Conservation (phyloP, 2,113 vertebrate genomes). For the Suncus etruscus region DNA sequence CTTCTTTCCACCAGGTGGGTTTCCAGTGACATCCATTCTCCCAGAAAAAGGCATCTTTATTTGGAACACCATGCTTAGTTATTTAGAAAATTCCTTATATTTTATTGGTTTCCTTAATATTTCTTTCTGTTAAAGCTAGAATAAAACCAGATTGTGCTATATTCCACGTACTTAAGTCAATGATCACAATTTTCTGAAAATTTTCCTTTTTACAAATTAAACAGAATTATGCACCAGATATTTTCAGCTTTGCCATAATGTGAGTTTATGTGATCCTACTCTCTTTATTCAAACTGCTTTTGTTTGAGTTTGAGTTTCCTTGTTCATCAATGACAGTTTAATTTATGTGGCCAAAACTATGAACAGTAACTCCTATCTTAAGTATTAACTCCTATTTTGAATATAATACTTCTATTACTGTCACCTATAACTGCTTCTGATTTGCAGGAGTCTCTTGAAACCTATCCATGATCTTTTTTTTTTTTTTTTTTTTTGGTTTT, state of each 20-base stretch:
- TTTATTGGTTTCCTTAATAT: constrained; percentile 43
- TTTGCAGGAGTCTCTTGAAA: neutral
- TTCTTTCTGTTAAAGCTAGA: neutral
- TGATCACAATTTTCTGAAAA: constrained; percentile 16
- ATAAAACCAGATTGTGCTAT: constrained; percentile 14
- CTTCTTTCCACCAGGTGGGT: neutral
- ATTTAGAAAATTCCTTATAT: neutral
- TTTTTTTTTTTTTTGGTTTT: no score
- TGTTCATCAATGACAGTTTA: neutral
- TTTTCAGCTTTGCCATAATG: constrained; percentile 10
- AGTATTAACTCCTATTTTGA: neutral
- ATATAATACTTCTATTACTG: neutral
- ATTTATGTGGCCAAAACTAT: neutral
- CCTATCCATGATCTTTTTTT: neutral
- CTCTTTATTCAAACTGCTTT: constrained; percentile 21
- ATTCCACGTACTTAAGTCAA: constrained; percentile 12
- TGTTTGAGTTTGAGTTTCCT: neutral
- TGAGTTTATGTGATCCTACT: neutral
- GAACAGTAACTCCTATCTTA: constrained; percentile 19
- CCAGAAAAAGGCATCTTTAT: neutral
- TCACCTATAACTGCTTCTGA: neutral
- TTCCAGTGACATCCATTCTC: neutral
- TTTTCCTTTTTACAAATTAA: neutral
- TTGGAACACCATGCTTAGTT: neutral
- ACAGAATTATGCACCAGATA: no score